These are phyloP conservation scores for Abrostola triplasia DNA, from an alignment of 2,888 invertebrate genomes.

Conservation along the genomic window DNA sequence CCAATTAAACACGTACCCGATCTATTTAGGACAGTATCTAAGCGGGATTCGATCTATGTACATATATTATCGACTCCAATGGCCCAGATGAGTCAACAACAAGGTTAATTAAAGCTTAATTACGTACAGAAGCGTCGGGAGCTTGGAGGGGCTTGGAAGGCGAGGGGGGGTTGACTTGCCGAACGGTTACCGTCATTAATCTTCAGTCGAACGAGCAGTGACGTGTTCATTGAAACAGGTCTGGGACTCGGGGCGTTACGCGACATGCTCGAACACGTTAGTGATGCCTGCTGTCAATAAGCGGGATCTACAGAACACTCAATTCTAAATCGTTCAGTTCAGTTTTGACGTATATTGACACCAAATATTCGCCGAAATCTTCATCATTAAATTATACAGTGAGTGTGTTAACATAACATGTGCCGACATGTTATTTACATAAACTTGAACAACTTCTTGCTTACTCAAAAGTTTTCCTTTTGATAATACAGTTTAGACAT, in stretches of 20 bases:
- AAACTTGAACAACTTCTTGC: no score
- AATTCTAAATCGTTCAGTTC: no score
- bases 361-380: no score
- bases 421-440: no score
- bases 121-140: conserved; percentile 6
- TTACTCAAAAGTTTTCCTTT: no score
- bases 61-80: conserved; percentile 1
- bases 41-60: background rate
- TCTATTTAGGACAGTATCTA: background rate
- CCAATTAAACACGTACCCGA: background rate
- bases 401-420: no score
- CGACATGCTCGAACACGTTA: background rate
- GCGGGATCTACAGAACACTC: no score
- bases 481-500: no score
- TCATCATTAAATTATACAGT: no score
- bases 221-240: conserved; percentile 30
- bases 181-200: conserved; percentile 22
- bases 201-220: conserved; percentile 12
- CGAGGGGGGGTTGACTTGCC: conserved; percentile 16
- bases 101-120: conserved; percentile 21
- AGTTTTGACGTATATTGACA: no score
- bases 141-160: background rate
- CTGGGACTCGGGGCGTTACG: background rate
- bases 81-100: background rate
- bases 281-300: background rate